These are phyloP conservation scores for Stigmatopora argus DNA, from an alignment of 2,113 vertebrate species.

Conservation along the genomic window DNA sequence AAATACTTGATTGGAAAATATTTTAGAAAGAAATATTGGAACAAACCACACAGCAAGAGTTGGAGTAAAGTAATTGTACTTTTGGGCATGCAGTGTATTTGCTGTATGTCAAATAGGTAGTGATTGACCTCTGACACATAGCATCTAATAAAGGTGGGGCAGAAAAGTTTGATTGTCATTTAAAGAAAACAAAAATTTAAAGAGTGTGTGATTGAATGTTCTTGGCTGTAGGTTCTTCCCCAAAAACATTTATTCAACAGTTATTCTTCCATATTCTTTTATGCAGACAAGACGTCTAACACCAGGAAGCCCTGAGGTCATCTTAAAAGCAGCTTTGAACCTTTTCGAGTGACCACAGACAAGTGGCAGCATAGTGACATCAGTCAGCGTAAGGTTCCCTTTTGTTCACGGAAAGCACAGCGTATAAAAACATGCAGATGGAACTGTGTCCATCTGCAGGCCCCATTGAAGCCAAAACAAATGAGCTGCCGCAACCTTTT, in stretches of 20 bases:
- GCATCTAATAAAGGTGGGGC: too few relatives aligned
- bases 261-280: neutral
- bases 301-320: constrained; percentile 1
- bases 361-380: constrained; percentile 16
- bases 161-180: too few relatives aligned
- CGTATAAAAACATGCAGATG: constrained; percentile 9
- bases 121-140: too few relatives aligned
- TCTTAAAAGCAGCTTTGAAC: constrained; percentile 5
- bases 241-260: neutral
- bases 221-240: too few relatives aligned
- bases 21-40: too few relatives aligned
- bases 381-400: constrained; percentile 2
- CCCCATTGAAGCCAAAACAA: constrained; percentile 16
- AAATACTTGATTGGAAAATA: neutral
- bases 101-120: too few relatives aligned
- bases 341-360: constrained; percentile 10
- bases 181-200: too few relatives aligned
- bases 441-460: constrained; percentile 5
- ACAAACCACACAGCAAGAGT: too few relatives aligned
- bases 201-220: too few relatives aligned
- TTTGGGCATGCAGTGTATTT: too few relatives aligned
- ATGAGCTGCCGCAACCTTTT: constrained; percentile 4
- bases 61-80: too few relatives aligned
- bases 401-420: constrained; percentile 16
- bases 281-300: neutral